Evolutionary conservation across 2,888 invertebrate genomes (phyloP).

Genomic region (Lomographa bimaculata): DNA sequence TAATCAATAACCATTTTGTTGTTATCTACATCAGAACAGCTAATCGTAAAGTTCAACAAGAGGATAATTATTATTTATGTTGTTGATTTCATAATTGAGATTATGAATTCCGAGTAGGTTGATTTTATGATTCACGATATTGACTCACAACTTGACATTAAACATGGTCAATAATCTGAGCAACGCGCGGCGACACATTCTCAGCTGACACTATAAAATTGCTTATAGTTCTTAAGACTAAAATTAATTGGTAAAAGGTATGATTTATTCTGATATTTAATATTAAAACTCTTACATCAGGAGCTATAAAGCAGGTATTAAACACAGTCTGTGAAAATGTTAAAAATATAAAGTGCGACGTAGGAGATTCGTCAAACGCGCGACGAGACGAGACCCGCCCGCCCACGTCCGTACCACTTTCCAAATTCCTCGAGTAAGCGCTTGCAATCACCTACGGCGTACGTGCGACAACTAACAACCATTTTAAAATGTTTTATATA

Average conservation of each 20-base stretch:
- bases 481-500: constrained; percentile 51
- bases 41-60: constrained; percentile 7
- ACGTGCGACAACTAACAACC: constrained; percentile 56
- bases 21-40: background rate
- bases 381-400: constrained; percentile 65
- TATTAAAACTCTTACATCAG: constrained; percentile 24
- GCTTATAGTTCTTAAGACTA: too few relatives aligned
- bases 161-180: constrained; percentile 7
- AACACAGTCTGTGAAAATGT: constrained; percentile 59
- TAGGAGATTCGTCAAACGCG: constrained; percentile 76
- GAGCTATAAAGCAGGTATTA: constrained; percentile 45
- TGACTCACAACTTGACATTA: constrained; percentile 20
- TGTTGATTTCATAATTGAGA: constrained; percentile 18
- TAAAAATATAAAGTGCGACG: constrained; percentile 73
- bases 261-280: constrained; percentile 15
- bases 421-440: constrained; percentile 80
- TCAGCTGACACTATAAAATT: too few relatives aligned
- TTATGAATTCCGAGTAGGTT: constrained; percentile 17
- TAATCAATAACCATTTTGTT: constrained; percentile 16
- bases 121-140: constrained; percentile 22
- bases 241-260: too few relatives aligned
- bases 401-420: constrained; percentile 80
- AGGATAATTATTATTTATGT: constrained; percentile 14
- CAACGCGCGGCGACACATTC: too few relatives aligned
- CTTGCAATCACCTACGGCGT: constrained; percentile 74